phyloP scores from a whole-genome alignment of 37 sponge, comb jelly and placozoan species.

The Spongilla lacustris region DNA sequence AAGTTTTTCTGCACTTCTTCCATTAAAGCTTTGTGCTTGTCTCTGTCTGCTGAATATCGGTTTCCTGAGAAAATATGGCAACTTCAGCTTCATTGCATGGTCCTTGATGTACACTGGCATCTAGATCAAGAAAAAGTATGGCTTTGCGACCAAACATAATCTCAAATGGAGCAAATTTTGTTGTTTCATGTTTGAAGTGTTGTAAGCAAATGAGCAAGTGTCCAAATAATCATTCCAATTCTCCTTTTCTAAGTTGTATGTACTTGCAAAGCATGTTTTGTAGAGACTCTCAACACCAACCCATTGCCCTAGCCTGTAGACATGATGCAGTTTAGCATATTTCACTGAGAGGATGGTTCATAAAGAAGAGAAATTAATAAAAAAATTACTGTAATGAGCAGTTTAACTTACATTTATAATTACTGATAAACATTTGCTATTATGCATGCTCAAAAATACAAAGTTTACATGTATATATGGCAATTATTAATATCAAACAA shows the following conservation, averaged over 20 bases:
- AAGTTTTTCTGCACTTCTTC: constrained; percentile 65
- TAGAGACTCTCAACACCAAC: constrained; percentile 51
- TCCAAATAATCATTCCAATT: constrained; percentile 51
- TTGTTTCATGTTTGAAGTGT: constrained; percentile 75
- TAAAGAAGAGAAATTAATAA: background rate
- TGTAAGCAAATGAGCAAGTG: constrained; percentile 75
- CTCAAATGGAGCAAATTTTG: constrained; percentile 68
- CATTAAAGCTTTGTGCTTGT: background rate
- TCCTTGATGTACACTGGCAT: background rate
- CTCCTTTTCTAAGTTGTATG: constrained; percentile 45
- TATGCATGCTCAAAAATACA: background rate
- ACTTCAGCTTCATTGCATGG: constrained; percentile 1
- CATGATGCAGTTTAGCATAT: background rate
- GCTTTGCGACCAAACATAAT: constrained; percentile 70
- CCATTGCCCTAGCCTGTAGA: constrained; percentile 72
- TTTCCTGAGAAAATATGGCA: background rate
- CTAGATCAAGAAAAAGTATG: constrained; percentile 50
- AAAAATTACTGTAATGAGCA: background rate
- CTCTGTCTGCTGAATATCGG: background rate
- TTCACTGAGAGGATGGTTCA: no score
- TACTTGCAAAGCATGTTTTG: constrained; percentile 69
- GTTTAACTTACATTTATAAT: background rate
- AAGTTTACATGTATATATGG: background rate
- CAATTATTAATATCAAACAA: background rate
- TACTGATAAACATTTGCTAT: background rate